Evolutionary conservation across 1,140 invertebrate genomes (phyloP).

Genomic region (Drosophila tani): DNA sequence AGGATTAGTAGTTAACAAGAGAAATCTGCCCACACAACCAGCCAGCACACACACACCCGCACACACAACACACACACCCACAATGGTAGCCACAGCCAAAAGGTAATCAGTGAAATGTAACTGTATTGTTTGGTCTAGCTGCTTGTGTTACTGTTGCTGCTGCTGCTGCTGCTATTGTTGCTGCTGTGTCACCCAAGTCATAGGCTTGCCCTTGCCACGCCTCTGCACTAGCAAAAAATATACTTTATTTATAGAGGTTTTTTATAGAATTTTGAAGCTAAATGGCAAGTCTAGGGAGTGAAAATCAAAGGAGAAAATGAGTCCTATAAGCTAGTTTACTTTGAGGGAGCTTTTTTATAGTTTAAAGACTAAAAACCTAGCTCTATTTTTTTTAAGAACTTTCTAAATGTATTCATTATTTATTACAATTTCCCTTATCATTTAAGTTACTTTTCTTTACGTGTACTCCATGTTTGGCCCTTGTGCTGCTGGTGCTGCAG

Average conservation of each 20-base stretch:
- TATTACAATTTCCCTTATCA: not conserved
- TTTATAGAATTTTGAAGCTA: not conserved
- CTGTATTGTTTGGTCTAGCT: constrained; percentile 73
- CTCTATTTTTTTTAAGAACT: not conserved
- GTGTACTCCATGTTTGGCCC: constrained; percentile 8
- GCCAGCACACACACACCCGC: constrained; percentile 10
- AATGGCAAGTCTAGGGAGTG: not conserved
- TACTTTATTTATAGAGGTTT: not conserved
- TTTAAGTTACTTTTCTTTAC: not conserved
- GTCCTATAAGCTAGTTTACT: too few species aligned
- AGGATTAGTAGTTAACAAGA: constrained; percentile 83
- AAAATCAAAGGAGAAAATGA: not conserved
- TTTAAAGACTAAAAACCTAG: too few species aligned
- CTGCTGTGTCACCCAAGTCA: constrained; percentile 65
- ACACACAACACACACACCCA: constrained; percentile 2
- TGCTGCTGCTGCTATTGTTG: constrained; percentile 35
- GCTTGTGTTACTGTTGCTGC: constrained; percentile 24
- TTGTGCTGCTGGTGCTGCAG: constrained; percentile 53
- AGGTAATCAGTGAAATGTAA: constrained; percentile 84
- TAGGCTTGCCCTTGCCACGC: constrained; percentile 38
- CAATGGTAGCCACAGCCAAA: constrained; percentile 60
- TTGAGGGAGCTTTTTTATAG: too few species aligned
- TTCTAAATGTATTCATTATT: not conserved
- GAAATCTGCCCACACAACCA: constrained; percentile 75
- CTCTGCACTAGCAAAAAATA: not conserved